Evolutionary conservation across 1,140 invertebrate species (phyloP).

Genomic region (Drosophila rhopaloa): DNA sequence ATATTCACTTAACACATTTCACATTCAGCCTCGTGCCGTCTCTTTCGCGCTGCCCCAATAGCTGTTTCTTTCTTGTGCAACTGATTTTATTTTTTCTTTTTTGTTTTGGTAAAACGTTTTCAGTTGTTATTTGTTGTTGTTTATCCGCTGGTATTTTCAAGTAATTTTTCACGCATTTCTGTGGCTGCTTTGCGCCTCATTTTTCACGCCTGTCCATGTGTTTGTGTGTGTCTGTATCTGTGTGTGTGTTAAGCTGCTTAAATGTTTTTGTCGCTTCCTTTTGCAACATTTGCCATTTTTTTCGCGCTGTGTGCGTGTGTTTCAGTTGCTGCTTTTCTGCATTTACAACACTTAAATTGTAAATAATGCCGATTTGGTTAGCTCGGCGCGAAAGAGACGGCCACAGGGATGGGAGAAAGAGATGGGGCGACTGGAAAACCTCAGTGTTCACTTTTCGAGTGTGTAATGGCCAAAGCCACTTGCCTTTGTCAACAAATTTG

Average conservation of each 20-base stretch:
- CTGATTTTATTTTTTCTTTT: conserved; percentile 5
- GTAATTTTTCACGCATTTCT: conserved; percentile 82
- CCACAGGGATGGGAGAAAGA: not conserved
- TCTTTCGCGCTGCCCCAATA: conserved; percentile 11
- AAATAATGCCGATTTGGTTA: conserved; percentile 73
- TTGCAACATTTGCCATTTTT: conserved; percentile 69
- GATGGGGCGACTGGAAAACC: conserved; percentile 5
- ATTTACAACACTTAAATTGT: conserved; percentile 82
- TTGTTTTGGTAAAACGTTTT: conserved; percentile 35
- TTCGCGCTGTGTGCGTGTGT: conserved; percentile 19
- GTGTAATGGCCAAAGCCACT: conserved; percentile 80
- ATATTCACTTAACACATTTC: conserved; percentile 65
- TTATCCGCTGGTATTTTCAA: conserved; percentile 77
- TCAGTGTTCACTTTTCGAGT: conserved; percentile 43
- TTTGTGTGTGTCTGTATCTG: conserved; percentile 9
- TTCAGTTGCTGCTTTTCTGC: conserved; percentile 46
- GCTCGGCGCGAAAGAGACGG: conserved; percentile 14
- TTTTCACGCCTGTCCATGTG: conserved; percentile 59
- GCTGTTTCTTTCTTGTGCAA: conserved; percentile 12
- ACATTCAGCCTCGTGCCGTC: conserved; percentile 17
- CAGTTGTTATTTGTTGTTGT: conserved; percentile 41
- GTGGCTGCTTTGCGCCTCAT: conserved; percentile 80
- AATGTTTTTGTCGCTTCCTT: conserved; percentile 69
- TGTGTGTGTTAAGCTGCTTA: conserved; percentile 69
- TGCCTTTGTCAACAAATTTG: conserved; percentile 81